Evolutionary conservation across 2,113 vertebrate genomes (phyloP), one percentile per base, ranked within the genome.

Genomic region (Nipponia nippon): DNA sequence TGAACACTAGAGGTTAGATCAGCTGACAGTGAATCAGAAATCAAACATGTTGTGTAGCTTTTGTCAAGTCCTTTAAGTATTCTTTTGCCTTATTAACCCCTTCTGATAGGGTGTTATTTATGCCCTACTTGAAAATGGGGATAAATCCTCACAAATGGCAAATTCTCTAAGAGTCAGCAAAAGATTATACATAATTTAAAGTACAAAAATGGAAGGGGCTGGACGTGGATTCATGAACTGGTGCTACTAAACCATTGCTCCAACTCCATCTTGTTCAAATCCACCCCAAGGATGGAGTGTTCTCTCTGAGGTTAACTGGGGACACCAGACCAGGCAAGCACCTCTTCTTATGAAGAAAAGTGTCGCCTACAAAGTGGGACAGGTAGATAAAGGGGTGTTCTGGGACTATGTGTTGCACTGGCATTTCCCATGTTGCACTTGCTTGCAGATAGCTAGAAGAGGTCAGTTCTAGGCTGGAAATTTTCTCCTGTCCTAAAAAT

Each of bases 371-470:
- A 9, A 67, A 55, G 11, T 0, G 58, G 42, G 42, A 46, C 16
- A 11, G 0, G 0, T 21, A 30, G 71, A 22, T 46, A 16, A 79
- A 72, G 47, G 6, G 12, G 1, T 36, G 36, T 81, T 80, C 49
- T n/a, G 40, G 38, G 27, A 42, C 52, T 17, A 1, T 9, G 25
- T 20, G 15, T 29, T 12, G 12, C 23, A 13, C 34, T 58, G 76
- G 20, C n/a, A 55, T 58, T 76, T 94, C n/a, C 47, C n/a, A 15
- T 1, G 0, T 15, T 85, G 34, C 17, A 13, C 23, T 70, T 63
- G 18, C 32, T 70, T 86, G 87, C n/a, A 59, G 56, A 9, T 4
- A 67, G 19, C 17, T 40, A 4, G 42, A 66, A 86, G 55, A 76
- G 34, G 10, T 79, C 30, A 53, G 0, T 62, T 80, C 23, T 16